A percentile compares a stretch with the other conserved stretches of the same genome.
These are phyloP conservation scores for Mormyrops boulengeri DNA, from an alignment of 2,797 vertebrate species.

Conservation along the genomic window DNA sequence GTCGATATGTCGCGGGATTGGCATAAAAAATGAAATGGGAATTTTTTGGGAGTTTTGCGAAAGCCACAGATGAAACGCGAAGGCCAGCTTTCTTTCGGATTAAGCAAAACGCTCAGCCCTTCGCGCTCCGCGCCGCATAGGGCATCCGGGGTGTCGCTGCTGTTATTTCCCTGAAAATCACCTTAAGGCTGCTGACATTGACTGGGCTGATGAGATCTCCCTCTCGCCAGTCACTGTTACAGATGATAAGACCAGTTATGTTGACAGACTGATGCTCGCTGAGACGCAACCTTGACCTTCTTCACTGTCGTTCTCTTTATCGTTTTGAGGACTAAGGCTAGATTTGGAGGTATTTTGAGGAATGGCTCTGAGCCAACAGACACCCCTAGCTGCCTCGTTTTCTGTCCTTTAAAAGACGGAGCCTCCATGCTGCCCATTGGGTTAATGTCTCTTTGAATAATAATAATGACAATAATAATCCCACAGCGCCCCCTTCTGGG, in stretches of 20 bases:
- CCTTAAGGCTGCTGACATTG: neutral
- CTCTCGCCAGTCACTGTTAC: neutral
- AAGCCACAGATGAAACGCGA: neutral
- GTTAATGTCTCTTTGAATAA: neutral
- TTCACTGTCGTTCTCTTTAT: neutral
- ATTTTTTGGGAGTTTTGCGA: neutral
- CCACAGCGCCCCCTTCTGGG: neutral
- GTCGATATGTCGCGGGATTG: neutral
- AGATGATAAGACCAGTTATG: neutral
- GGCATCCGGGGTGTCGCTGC: neutral
- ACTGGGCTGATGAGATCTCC: neutral
- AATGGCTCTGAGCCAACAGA: neutral
- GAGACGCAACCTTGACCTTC: neutral
- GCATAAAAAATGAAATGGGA: neutral
- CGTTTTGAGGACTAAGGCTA: neutral
- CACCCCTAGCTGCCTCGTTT: neutral
- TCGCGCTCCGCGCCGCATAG: neutral
- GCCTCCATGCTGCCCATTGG: neutral
- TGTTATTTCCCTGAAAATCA: neutral
- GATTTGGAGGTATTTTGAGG: neutral
- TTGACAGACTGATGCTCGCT: neutral
- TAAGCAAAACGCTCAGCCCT: neutral
- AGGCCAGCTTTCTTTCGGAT: neutral
- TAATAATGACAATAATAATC: neutral
- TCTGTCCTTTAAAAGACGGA: neutral